These are phyloP conservation scores for Malacoraja senta DNA, from an alignment of 2,797 vertebrate genomes.

Conservation along the genomic window DNA sequence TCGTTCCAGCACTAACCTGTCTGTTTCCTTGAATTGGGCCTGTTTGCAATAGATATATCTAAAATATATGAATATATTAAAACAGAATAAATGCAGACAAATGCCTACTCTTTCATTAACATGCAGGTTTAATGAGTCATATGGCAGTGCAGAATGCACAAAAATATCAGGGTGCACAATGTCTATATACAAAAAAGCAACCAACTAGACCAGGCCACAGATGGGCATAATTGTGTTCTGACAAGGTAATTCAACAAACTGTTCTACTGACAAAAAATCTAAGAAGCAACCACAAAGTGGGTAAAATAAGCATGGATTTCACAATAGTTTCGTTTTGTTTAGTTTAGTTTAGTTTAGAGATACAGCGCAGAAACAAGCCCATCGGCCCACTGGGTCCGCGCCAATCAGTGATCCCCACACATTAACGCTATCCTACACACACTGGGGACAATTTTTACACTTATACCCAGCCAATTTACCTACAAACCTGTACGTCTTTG, in stretches of 20 bases:
- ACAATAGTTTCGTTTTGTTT: not conserved
- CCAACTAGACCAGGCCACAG: not conserved
- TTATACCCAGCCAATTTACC: no score
- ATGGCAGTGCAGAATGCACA: conserved; percentile 17
- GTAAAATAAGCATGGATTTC: not conserved
- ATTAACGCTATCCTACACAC: no score
- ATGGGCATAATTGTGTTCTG: conserved; percentile 23
- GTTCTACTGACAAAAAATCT: not conserved
- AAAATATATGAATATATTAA: conserved; percentile 19
- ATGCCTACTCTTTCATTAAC: conserved; percentile 20
- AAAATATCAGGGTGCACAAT: conserved; percentile 1
- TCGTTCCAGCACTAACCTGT: not conserved
- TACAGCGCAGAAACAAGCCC: no score
- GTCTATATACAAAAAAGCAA: not conserved
- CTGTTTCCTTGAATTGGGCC: not conserved
- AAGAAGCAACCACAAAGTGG: not conserved
- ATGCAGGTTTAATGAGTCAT: conserved; percentile 24
- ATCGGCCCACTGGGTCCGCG: no score
- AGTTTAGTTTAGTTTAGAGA: no score
- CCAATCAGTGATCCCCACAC: no score
- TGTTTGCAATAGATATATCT: not conserved
- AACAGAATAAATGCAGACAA: conserved; percentile 18
- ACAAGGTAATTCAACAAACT: conserved; percentile 33
- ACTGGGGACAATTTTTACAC: no score
- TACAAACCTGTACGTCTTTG: no score